phyloP scores from a whole-genome alignment of 2,888 invertebrate species.

The Pristionchus japonicus region DNA sequence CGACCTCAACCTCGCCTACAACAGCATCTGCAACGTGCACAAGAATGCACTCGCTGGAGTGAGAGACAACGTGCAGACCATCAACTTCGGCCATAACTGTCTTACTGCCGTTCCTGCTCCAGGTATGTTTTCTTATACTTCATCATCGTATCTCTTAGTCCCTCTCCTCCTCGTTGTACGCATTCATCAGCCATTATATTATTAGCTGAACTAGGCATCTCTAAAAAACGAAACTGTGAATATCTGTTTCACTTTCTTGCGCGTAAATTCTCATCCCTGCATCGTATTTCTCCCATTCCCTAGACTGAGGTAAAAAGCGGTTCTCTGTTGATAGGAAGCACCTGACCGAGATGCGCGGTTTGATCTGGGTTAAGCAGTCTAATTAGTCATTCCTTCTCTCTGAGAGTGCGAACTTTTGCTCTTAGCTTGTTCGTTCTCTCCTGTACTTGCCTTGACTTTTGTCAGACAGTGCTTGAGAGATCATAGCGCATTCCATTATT shows the following conservation, averaged over 20 bases:
- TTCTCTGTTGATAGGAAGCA: neutral
- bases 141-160: no score
- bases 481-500: no score
- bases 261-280: neutral
- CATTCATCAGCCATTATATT: no score
- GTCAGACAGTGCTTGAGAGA: no score
- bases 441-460: no score
- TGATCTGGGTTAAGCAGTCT: constrained; percentile 15
- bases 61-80: constrained; percentile 71
- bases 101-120: constrained; percentile 70
- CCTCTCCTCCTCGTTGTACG: no score
- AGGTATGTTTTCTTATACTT: constrained; percentile 52
- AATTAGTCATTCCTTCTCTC: neutral
- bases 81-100: constrained; percentile 73
- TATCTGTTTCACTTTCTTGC: no score
- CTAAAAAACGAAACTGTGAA: no score
- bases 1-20: constrained; percentile 73
- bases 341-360: neutral
- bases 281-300: neutral
- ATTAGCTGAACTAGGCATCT: no score
- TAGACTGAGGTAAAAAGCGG: neutral
- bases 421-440: neutral
- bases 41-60: constrained; percentile 70
- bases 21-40: constrained; percentile 70
- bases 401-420: neutral